A percentile compares a stretch with the other conserved stretches of the same genome.
Evolutionary conservation across 2,888 invertebrate species (phyloP).

Genomic region (Doris montereyensis): DNA sequence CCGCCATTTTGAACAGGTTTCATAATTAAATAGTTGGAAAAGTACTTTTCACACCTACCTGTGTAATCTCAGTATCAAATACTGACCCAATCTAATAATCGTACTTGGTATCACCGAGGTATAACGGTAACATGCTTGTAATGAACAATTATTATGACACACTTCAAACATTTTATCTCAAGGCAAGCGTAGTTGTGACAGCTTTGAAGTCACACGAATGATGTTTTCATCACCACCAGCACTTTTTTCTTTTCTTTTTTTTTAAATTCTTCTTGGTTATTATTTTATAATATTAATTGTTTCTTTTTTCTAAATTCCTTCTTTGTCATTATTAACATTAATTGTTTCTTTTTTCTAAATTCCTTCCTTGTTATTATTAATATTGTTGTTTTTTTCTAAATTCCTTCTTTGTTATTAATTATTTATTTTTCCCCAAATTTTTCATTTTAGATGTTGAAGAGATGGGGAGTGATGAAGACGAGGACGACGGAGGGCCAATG

Average conservation of each 20-base stretch:
- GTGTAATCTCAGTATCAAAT: too few relatives aligned
- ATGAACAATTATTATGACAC: too few relatives aligned
- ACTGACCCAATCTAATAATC: too few relatives aligned
- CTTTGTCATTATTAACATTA: background rate
- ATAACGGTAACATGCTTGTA: too few relatives aligned
- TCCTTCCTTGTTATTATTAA: background rate
- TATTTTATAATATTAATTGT: background rate
- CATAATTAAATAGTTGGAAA: too few relatives aligned
- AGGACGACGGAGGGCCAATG: conserved; percentile 83
- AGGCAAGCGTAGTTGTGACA: too few relatives aligned
- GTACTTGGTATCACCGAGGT: too few relatives aligned
- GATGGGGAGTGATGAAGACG: conserved; percentile 69
- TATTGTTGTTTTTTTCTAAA: background rate
- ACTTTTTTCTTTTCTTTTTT: background rate
- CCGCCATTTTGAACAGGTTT: too few relatives aligned
- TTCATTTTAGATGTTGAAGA: conserved; percentile 55
- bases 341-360: background rate
- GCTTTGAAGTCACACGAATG: too few relatives aligned
- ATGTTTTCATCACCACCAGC: too few relatives aligned
- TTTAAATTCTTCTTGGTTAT: background rate
- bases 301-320: background rate
- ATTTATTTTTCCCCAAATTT: background rate
- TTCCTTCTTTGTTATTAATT: background rate
- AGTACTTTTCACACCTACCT: too few relatives aligned
- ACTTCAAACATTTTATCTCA: too few relatives aligned